phyloP scores from a whole-genome alignment of 2,113 vertebrate species.

The Heloderma charlesbogerti region DNA sequence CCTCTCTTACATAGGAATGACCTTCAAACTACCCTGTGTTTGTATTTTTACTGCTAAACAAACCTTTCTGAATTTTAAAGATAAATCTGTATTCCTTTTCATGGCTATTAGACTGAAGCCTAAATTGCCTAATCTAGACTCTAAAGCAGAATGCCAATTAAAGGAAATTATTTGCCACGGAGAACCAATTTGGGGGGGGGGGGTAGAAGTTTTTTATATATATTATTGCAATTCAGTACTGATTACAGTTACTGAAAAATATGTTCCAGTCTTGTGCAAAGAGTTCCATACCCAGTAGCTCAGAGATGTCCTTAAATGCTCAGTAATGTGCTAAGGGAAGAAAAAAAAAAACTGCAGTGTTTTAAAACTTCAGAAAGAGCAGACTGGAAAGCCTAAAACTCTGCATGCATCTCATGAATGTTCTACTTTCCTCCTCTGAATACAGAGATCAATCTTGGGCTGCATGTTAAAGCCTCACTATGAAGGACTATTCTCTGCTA shows the following conservation, averaged over 20 bases:
- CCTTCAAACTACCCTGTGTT: background rate
- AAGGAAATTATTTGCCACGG: conserved; percentile 52
- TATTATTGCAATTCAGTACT: conserved; percentile 64
- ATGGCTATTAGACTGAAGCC: background rate
- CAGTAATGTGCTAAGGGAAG: conserved; percentile 47
- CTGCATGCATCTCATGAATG: conserved; percentile 97
- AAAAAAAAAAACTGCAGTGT: conserved; percentile 44
- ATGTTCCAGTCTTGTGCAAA: conserved; percentile 66
- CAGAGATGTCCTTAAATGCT: conserved; percentile 72
- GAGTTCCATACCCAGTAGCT: conserved; percentile 65
- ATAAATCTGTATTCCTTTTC: background rate
- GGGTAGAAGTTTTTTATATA: conserved; percentile 64
- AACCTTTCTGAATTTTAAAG: background rate
- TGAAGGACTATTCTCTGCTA: conserved; percentile 87
- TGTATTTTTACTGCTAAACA: background rate
- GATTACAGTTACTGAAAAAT: conserved; percentile 76
- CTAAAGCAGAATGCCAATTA: conserved; percentile 21
- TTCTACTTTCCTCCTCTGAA: conserved; percentile 92
- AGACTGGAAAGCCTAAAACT: conserved; percentile 77
- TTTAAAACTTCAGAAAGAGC: conserved; percentile 74
- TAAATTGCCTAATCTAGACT: background rate
- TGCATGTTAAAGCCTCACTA: conserved; percentile 81
- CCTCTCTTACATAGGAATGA: background rate
- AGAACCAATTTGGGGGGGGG: conserved; percentile 30
- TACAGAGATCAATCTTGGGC: conserved; percentile 90